Evolutionary conservation across 2,888 invertebrate genomes (phyloP), one percentile per base, ranked within the genome.

Genomic region (Cyclophora punctaria): DNA sequence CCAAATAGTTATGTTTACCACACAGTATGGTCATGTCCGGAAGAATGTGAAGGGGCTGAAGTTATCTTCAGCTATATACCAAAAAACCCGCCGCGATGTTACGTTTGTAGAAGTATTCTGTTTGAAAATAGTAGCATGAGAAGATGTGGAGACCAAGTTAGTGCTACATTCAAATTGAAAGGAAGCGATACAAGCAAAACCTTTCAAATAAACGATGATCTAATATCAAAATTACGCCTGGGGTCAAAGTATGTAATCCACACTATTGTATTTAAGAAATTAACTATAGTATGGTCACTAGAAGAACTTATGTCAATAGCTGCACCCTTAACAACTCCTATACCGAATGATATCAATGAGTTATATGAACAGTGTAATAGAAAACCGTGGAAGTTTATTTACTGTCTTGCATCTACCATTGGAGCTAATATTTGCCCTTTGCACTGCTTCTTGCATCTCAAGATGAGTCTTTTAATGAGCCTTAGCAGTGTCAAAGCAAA

Each of bases 1-100:
- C 73, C 80, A 2, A 67, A 64, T 20, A 74, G 67, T 44, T 83
- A 81, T 51, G 80, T 80, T 7, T 77, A 75, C 51, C 86, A 88
- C 57, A 76, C 84, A 0, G 82, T 88, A 45, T 87, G 87, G 87
- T 78, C 80, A 0, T 88, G 88, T 51, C 83, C 82, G n/a, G 87
- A 88, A 63, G 78, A 85, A 55, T 88, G 88, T 56, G 84, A 86
- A 56, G 77, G 75, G 2, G 86, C 71, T 53, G 85, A 87, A 64
- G 71, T 82, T 3, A 77, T 88, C 49, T 55, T 83, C 47, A 77
- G 70, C 5, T 76, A 70, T 51, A 81, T 84, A 56, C 86, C 88
- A 2, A 83, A 84, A 67, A 52, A 59, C 3, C 73, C 80, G 2
- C 87, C 80, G 1, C 84, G 73, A 70, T 88, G 88, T 56, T 67